Evolutionary conservation across 1,140 invertebrate species (phyloP).

Genomic region (Bombus polaris): DNA sequence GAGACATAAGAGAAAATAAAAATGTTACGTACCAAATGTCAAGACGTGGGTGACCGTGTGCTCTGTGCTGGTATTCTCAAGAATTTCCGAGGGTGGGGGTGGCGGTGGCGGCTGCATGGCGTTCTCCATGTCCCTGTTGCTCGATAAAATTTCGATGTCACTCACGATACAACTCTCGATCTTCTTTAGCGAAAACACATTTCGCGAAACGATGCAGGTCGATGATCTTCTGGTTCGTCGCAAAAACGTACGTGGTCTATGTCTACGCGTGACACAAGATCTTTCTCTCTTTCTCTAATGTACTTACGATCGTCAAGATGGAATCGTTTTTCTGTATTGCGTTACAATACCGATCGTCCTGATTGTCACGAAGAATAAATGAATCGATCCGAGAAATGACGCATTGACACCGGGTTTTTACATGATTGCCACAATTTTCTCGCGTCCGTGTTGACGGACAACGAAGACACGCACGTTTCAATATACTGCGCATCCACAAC

Average conservation of each 20-base stretch:
- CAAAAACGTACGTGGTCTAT: neutral
- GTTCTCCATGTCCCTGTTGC: slow-evolving; percentile 65
- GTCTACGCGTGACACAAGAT: slow-evolving; percentile 8
- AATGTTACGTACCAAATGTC: slow-evolving; percentile 83
- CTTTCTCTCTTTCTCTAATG: neutral
- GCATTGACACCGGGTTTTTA: slow-evolving; percentile 34
- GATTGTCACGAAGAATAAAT: neutral
- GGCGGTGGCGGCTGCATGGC: slow-evolving; percentile 71
- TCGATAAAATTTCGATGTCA: slow-evolving; percentile 21
- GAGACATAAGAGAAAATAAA: neutral
- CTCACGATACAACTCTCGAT: neutral
- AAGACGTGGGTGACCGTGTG: slow-evolving; percentile 84
- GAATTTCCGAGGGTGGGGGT: slow-evolving; percentile 59
- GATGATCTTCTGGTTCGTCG: slow-evolving; percentile 16
- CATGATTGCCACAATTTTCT: slow-evolving; percentile 45
- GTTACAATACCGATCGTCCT: neutral
- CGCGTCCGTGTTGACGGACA: slow-evolving; percentile 49
- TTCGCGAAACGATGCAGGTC: slow-evolving; percentile 7
- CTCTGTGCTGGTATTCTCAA: slow-evolving; percentile 79
- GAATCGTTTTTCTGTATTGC: neutral
- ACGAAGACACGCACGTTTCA: slow-evolving; percentile 61
- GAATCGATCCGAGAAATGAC: slow-evolving; percentile 1
- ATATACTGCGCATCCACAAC: slow-evolving; percentile 38
- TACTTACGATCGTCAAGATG: neutral
- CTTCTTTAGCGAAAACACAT: slow-evolving; percentile 38